Evolutionary conservation across 2,888 invertebrate genomes (phyloP), one percentile per base, ranked within the genome.

Genomic region (Xestia c-nigrum): DNA sequence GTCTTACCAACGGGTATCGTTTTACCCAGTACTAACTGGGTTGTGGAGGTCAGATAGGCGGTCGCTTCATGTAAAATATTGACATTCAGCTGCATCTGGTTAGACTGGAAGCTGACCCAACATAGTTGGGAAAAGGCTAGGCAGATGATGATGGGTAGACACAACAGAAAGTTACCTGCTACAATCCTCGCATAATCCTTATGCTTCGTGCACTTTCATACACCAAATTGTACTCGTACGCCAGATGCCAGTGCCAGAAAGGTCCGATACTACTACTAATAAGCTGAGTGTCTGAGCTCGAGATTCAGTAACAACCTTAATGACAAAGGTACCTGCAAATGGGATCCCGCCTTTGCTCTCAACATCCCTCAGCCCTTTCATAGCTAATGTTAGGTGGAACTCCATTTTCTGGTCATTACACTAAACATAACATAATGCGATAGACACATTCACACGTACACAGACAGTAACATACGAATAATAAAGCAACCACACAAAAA

Each of bases 401-500:
- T 46, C 46, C 0, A 38, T 77, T 64, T 43, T 40, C 31, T 40
- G 1, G 5, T 50, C 43, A 50, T 52, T 14, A 47, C 16, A 65
- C 55, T 19, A 14, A 76, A 46, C 5, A 9, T 19, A 63, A 67
- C 16, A 19, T 16, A 75, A 24, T 47, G 14, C n/a, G 2, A 69
- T 16, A 55, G 40, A 59, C 52, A 38, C 46, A 14, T 50, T 74
- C 64, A 59, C 69, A 69, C 68, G 46, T 78, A 38, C 31, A 19
- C 16, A 61, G 14, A 71, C 16, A 59, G 52, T 64, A 31, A 73
- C 59, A 38, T 19, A 4, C 12, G 38, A 69, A 76, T 69, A 80
- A 83, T 63, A 80, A 74, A 72, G 12, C 46, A n/a, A 70, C 50
- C 57, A 31, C n/a, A 70, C 63, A 70, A 66, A 76, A 76, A 74